These are phyloP conservation scores for Clytia hemisphaerica DNA, from an alignment of 30 jellyfish, hydroid and myxozoan genomes.

Conservation along the genomic window DNA sequence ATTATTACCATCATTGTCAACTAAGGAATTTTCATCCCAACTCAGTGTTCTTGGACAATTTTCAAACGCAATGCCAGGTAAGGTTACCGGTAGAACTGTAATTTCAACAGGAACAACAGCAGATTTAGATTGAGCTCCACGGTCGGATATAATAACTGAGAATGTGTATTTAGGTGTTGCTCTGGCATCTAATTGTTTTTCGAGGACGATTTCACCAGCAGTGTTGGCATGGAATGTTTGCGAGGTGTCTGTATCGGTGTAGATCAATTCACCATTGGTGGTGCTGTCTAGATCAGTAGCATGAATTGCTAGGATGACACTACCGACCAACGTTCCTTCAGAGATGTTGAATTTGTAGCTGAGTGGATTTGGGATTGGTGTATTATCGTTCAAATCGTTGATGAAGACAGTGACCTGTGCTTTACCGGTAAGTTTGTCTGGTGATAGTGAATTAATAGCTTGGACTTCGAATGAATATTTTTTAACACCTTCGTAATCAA, in stretches of 20 bases:
- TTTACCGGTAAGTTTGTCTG: slow-evolving; percentile 47
- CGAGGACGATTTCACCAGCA: slow-evolving; percentile 43
- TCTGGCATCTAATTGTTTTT: slow-evolving; percentile 46
- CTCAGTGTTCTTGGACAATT: slow-evolving; percentile 9
- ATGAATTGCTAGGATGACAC: slow-evolving; percentile 44
- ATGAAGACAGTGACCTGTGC: slow-evolving; percentile 42
- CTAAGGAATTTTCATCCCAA: slow-evolving; percentile 36
- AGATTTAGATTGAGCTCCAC: slow-evolving; percentile 46
- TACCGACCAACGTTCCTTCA: slow-evolving; percentile 40
- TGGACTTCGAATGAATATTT: slow-evolving; percentile 50
- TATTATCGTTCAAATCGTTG: slow-evolving; percentile 65
- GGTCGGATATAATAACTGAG: slow-evolving; percentile 38
- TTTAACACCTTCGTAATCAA: slow-evolving; percentile 51
- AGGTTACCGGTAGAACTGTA: slow-evolving; percentile 10
- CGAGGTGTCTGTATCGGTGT: slow-evolving; percentile 6
- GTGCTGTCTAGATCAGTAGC: slow-evolving; percentile 84
- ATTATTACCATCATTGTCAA: neutral
- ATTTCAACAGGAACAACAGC: slow-evolving; percentile 7
- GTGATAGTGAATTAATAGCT: slow-evolving; percentile 65
- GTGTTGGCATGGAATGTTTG: slow-evolving; percentile 20
- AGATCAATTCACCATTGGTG: slow-evolving; percentile 41
- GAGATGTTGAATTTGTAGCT: slow-evolving; percentile 37
- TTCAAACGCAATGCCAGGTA: slow-evolving; percentile 31
- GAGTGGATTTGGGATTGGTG: slow-evolving; percentile 51
- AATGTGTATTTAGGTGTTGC: slow-evolving; percentile 22